phyloP scores from a whole-genome alignment of 1,140 invertebrate genomes.

The Polypedilum vanderplanki region DNA sequence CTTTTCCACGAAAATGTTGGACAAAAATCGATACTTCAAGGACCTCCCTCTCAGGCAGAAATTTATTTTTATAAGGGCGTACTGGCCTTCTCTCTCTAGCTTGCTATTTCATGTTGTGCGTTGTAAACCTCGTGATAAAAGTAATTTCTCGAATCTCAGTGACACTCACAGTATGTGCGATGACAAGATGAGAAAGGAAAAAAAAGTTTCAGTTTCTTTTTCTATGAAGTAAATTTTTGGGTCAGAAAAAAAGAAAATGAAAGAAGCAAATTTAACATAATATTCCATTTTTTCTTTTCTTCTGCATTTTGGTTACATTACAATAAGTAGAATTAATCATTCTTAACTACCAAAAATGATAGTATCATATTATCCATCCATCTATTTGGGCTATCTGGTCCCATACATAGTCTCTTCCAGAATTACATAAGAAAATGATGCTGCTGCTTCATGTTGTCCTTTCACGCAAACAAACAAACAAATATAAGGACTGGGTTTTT shows the following conservation, averaged over 20 bases:
- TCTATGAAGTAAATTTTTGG: too few relatives aligned
- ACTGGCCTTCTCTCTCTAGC: too few relatives aligned
- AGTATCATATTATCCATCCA: neutral
- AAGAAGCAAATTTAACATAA: neutral
- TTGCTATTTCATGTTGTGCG: too few relatives aligned
- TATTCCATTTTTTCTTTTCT: neutral
- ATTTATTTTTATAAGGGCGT: too few relatives aligned
- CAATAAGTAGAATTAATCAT: neutral
- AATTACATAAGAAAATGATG: too few relatives aligned
- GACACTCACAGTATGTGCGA: too few relatives aligned
- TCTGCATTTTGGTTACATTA: neutral
- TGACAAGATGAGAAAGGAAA: conserved; percentile 1
- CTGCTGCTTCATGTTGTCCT: neutral
- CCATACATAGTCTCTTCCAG: neutral
- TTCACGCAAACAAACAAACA: neutral
- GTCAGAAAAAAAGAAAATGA: neutral
- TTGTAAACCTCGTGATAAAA: too few relatives aligned
- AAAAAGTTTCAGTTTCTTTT: neutral
- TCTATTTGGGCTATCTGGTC: neutral
- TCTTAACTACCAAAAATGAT: neutral
- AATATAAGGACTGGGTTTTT: too few relatives aligned
- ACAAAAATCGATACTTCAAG: conserved; percentile 6
- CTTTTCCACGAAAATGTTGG: neutral
- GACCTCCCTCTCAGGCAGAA: neutral
- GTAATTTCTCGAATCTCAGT: too few relatives aligned